Conservation (phyloP, 2,797 vertebrate genomes). For the Xenops minutus region DNA sequence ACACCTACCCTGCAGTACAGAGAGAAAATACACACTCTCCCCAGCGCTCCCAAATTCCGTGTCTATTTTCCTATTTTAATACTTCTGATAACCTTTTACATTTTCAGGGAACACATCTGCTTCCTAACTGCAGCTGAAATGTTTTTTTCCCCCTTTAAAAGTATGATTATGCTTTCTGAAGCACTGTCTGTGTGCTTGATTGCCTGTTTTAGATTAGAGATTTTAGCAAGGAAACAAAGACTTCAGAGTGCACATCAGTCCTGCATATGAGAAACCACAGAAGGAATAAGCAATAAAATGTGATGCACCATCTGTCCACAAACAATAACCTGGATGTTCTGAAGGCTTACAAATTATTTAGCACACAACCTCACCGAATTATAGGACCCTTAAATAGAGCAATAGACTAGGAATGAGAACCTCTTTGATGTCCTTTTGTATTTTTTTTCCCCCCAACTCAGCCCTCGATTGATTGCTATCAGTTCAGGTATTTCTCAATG, state of each 20-base stretch:
- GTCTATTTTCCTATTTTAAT: slow-evolving; percentile 46
- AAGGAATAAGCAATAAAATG: slow-evolving; percentile 94
- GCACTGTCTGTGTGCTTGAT: slow-evolving; percentile 78
- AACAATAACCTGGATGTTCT: slow-evolving; percentile 94
- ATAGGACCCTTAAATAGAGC: slow-evolving; percentile 73
- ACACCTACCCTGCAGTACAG: slow-evolving; percentile 28
- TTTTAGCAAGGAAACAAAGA: slow-evolving; percentile 82
- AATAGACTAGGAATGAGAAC: slow-evolving; percentile 59
- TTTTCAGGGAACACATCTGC: slow-evolving; percentile 69
- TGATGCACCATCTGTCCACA: slow-evolving; percentile 92
- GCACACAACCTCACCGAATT: slow-evolving; percentile 84
- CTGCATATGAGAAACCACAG: slow-evolving; percentile 86
- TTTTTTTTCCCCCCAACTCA: slow-evolving; percentile 35
- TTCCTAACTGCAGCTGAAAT: slow-evolving; percentile 64
- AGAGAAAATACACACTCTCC: background rate
- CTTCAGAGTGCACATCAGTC: slow-evolving; percentile 78
- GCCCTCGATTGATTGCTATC: slow-evolving; percentile 70
- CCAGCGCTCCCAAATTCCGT: background rate
- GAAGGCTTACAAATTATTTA: slow-evolving; percentile 91
- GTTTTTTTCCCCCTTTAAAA: slow-evolving; percentile 67
- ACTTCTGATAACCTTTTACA: slow-evolving; percentile 58
- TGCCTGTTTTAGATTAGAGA: slow-evolving; percentile 82
- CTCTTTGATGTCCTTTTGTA: slow-evolving; percentile 71
- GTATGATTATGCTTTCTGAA: slow-evolving; percentile 77
- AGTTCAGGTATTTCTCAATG: slow-evolving; percentile 73